Percentiles rank a stretch among this genome's conserved stretches.
Evolutionary conservation across 2,113 vertebrate species (phyloP).

Genomic region (Rhinolophus ferrumequinum): DNA sequence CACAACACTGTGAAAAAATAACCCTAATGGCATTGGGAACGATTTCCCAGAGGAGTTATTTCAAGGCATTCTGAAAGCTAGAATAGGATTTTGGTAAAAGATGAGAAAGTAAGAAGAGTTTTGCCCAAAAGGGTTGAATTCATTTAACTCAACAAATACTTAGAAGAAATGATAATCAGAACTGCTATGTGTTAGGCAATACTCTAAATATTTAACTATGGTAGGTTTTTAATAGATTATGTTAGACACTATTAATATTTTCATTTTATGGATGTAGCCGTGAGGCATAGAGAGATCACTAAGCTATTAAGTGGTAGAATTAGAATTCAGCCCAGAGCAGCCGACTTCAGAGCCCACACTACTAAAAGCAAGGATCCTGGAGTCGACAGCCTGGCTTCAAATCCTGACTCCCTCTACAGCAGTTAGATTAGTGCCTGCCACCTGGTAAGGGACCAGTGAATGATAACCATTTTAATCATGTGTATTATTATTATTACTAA

Average conservation of each 20-base stretch:
- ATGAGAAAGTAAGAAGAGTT: not conserved
- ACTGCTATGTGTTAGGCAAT: not conserved
- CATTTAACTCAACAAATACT: slow-evolving; percentile 28
- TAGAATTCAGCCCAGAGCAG: not conserved
- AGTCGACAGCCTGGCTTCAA: not conserved
- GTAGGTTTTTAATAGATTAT: not conserved
- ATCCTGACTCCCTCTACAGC: not conserved
- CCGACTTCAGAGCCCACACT: not conserved
- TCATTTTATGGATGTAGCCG: not conserved
- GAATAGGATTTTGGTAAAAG: not conserved
- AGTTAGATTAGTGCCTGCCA: not conserved
- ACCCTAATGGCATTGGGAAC: not conserved
- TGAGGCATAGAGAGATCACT: not conserved
- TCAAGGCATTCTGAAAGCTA: not conserved
- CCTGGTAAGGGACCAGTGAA: not conserved
- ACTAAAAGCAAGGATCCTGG: not conserved
- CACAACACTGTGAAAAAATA: not conserved
- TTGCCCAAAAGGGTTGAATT: not conserved
- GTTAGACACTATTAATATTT: not conserved
- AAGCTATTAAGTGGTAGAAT: not conserved
- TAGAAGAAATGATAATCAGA: not conserved
- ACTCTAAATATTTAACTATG: not conserved
- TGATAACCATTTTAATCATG: not conserved
- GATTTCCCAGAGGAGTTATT: not conserved
- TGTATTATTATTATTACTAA: not conserved